Percentiles rank a stretch among this genome's conserved stretches.
Evolutionary conservation across 2,888 invertebrate genomes (phyloP).

Genomic region (Hyalella azteca): DNA sequence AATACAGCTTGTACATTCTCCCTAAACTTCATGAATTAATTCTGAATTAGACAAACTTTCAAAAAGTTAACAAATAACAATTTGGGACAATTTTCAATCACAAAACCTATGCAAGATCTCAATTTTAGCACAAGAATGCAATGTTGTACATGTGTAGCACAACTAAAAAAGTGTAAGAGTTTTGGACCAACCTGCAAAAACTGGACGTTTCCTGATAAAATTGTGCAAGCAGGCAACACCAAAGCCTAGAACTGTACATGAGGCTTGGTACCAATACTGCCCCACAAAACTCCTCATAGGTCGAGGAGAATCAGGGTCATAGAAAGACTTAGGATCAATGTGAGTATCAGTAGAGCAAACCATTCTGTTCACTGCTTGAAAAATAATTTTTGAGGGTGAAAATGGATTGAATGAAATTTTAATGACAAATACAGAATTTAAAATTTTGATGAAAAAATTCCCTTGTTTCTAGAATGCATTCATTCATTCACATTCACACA

Average conservation of each 20-base stretch:
- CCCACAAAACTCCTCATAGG: conserved; percentile 9
- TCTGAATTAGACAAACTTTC: too few species aligned
- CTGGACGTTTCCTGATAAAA: background rate
- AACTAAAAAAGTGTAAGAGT: background rate
- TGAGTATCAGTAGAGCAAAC: conserved; percentile 8
- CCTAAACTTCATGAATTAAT: too few species aligned
- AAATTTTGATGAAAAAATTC: too few species aligned
- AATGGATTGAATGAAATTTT: too few species aligned
- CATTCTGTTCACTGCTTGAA: conserved; percentile 1
- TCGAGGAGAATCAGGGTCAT: background rate
- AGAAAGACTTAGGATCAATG: conserved; percentile 26
- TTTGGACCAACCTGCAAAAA: background rate
- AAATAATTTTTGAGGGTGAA: too few species aligned
- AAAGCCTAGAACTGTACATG: background rate
- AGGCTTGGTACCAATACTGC: background rate
- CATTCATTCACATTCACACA: too few species aligned
- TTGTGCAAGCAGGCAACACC: background rate
- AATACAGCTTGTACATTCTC: too few species aligned
- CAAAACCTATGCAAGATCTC: background rate
- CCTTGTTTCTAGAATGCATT: too few species aligned
- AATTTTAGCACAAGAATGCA: background rate
- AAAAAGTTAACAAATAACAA: too few species aligned
- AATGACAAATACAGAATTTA: too few species aligned
- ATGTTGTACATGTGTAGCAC: background rate
- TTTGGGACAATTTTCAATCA: background rate